phyloP scores from a whole-genome alignment of 2,113 vertebrate species.

The Pelecanus crispus region DNA sequence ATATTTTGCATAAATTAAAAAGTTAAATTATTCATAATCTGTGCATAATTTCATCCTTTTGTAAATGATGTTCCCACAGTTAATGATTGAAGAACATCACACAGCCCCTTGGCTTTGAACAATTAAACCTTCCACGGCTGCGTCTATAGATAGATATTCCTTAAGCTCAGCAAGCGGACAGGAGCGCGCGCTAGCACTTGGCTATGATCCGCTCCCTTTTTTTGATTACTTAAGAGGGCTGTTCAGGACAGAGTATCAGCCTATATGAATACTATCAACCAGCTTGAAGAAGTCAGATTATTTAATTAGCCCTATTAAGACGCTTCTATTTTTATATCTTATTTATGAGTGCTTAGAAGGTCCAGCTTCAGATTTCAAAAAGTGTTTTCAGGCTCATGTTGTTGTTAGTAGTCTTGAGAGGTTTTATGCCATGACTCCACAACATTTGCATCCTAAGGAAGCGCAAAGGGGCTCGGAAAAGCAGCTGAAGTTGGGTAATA shows the following conservation, averaged over 20 bases:
- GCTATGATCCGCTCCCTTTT: not conserved
- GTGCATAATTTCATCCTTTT: not conserved
- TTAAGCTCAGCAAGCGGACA: not conserved
- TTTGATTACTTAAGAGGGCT: constrained; percentile 43
- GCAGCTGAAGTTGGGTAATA: not conserved
- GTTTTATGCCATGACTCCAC: not conserved
- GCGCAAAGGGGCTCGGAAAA: not conserved
- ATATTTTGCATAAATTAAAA: not conserved
- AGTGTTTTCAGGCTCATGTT: not conserved
- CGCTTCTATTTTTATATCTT: constrained; percentile 26
- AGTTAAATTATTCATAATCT: not conserved
- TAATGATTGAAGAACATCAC: not conserved
- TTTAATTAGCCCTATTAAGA: constrained; percentile 43
- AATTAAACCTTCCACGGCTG: not conserved
- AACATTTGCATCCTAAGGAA: not conserved
- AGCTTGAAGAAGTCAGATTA: constrained; percentile 17
- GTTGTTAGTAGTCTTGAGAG: not conserved
- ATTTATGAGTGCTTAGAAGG: not conserved
- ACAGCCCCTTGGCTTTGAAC: not conserved
- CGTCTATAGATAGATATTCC: not conserved
- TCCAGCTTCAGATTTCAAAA: not conserved
- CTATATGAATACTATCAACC: not conserved
- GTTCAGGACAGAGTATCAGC: constrained; percentile 32
- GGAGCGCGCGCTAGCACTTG: rapidly evolving
- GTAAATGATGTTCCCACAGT: not conserved